A percentile compares a stretch with the other conserved stretches of the same genome.
These are phyloP conservation scores for Tortricodes alternella DNA, from an alignment of 2,888 invertebrate genomes.

Conservation along the genomic window DNA sequence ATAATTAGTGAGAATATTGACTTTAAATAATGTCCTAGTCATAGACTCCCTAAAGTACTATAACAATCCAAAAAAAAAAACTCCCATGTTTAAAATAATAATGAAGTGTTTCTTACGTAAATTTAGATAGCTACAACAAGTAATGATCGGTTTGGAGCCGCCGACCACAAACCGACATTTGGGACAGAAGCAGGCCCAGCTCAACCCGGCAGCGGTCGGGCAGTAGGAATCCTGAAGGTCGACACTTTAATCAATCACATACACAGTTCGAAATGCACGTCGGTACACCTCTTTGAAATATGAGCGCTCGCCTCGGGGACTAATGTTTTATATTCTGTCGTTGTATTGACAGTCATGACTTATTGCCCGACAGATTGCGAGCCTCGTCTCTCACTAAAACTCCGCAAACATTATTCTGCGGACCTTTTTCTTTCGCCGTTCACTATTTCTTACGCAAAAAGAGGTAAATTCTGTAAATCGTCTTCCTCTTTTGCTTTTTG, in stretches of 20 bases:
- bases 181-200: constrained; percentile 25
- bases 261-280: constrained; percentile 57
- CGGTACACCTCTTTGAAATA: constrained; percentile 62
- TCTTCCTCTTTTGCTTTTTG: constrained; percentile 27
- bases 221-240: constrained; percentile 50
- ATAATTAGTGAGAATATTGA: too few species aligned
- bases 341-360: constrained; percentile 72
- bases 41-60: too few species aligned
- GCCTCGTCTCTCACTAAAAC: constrained; percentile 34
- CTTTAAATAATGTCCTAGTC: too few species aligned
- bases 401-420: constrained; percentile 30
- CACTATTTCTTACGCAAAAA: constrained; percentile 24
- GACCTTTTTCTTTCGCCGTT: constrained; percentile 27
- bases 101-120: constrained; percentile 2
- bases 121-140: constrained; percentile 21
- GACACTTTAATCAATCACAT: constrained; percentile 71
- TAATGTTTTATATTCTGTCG: constrained; percentile 73
- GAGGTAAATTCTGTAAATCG: constrained; percentile 25
- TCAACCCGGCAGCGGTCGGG: constrained; percentile 31
- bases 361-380: constrained; percentile 64
- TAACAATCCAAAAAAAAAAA: too few species aligned
- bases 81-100: constrained; percentile 2
- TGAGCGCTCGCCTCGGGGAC: constrained; percentile 57
- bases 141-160: constrained; percentile 27
- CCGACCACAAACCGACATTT: constrained; percentile 22